phyloP scores from a whole-genome alignment of 2,797 vertebrate species.

The Thaleichthys pacificus region DNA sequence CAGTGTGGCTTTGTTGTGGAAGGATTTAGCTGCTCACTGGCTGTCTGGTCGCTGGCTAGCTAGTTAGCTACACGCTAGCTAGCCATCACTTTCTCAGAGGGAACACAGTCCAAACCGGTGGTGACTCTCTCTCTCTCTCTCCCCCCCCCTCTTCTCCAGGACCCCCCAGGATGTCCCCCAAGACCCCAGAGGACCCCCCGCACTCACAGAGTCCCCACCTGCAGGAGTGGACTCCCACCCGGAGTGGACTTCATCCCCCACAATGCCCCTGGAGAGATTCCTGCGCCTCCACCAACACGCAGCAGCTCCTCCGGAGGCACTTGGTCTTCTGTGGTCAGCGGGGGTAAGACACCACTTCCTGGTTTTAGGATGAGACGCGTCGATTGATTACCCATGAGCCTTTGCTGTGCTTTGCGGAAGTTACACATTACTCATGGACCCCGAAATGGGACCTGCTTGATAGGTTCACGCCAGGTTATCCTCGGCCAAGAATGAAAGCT shows the following conservation, averaged over 20 bases:
- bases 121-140: background rate
- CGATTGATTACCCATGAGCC: no score
- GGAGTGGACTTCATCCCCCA: conserved; percentile 91
- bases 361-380: background rate
- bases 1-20: no score
- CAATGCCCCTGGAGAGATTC: conserved; percentile 84
- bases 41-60: no score
- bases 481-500: no score
- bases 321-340: conserved; percentile 98
- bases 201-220: conserved; percentile 89
- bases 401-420: no score
- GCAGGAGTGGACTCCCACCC: conserved; percentile 85
- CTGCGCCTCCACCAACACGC: conserved; percentile 82
- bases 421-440: no score
- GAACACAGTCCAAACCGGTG: background rate
- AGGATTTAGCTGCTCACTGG: no score
- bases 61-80: no score
- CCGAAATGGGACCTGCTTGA: no score
- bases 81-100: no score
- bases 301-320: conserved; percentile 90
- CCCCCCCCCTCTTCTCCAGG: conserved; percentile 66
- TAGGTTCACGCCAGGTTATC: no score
- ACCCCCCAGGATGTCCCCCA: conserved; percentile 98
- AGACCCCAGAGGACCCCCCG: conserved; percentile 96
- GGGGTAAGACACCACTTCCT: conserved; percentile 79